phyloP scores from a whole-genome alignment of 1,140 invertebrate species.

The Ganaspis sp. region DNA sequence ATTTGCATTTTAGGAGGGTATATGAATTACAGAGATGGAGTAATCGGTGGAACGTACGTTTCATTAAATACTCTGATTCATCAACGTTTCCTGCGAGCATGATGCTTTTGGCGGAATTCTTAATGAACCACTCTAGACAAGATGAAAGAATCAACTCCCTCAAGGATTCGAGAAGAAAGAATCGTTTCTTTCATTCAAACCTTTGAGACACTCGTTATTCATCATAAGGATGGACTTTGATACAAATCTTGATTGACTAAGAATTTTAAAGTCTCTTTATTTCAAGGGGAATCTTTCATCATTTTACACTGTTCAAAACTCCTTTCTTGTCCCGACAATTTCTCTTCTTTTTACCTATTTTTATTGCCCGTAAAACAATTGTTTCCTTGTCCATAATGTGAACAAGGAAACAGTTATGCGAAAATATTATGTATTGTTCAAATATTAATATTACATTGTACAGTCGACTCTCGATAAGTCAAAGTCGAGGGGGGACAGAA shows the following conservation, averaged over 20 bases:
- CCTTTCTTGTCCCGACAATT: too few species aligned
- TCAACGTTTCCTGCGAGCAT: not conserved
- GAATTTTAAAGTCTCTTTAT: not conserved
- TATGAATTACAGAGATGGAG: not conserved
- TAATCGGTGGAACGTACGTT: not conserved
- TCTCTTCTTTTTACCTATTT: too few species aligned
- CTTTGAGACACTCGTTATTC: not conserved
- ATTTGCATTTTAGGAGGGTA: constrained; percentile 2
- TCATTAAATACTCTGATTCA: constrained; percentile 14
- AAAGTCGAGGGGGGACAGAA: too few species aligned
- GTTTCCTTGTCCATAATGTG: too few species aligned
- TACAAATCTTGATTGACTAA: not conserved
- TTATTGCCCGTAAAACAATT: too few species aligned
- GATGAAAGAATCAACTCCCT: not conserved
- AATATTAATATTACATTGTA: too few species aligned
- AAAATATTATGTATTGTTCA: too few species aligned
- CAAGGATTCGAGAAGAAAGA: not conserved
- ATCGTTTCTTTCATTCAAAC: not conserved
- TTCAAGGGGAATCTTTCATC: too few species aligned
- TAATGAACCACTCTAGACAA: constrained; percentile 9
- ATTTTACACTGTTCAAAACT: too few species aligned
- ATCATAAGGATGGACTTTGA: constrained; percentile 1
- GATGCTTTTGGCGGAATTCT: constrained; percentile 8
- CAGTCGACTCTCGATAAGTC: too few species aligned
- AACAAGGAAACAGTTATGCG: too few species aligned